Evolutionary conservation across 2,797 vertebrate genomes (phyloP).

Genomic region (Brachyrhaphis roseni): DNA sequence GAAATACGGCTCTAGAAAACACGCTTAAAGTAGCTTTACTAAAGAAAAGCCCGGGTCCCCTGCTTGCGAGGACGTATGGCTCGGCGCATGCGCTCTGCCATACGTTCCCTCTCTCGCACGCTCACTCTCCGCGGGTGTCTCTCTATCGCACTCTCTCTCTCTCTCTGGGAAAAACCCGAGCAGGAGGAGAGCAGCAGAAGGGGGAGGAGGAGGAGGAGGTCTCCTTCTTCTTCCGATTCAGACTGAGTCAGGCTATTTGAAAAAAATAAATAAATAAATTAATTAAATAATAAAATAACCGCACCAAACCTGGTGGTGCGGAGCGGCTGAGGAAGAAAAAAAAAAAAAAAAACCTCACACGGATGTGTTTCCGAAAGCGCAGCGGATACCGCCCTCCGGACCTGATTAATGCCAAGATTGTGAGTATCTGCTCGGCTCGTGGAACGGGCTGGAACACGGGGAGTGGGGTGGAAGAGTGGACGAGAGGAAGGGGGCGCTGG

Average conservation of each 20-base stretch:
- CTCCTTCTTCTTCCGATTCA: conserved; percentile 50
- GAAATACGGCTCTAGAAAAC: not conserved
- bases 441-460: not conserved
- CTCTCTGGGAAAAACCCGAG: conserved; percentile 70
- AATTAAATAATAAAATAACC: conserved; percentile 8
- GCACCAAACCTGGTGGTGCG: conserved; percentile 23
- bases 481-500: not conserved
- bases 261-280: not conserved
- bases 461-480: not conserved
- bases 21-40: not conserved
- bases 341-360: conserved; percentile 48
- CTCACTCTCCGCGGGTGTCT: not conserved
- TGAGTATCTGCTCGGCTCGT: conserved; percentile 74
- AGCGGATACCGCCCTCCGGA: conserved; percentile 80
- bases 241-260: conserved; percentile 22
- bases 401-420: conserved; percentile 81
- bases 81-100: conserved; percentile 63
- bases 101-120: conserved; percentile 19
- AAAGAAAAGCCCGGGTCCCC: conserved; percentile 12
- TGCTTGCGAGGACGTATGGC: conserved; percentile 11
- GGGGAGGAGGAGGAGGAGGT: conserved; percentile 56
- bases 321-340: conserved; percentile 33
- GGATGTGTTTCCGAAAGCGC: conserved; percentile 83
- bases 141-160: conserved; percentile 36
- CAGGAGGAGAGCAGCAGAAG: conserved; percentile 52